Percentiles rank a stretch among this genome's conserved stretches.
phyloP scores from a whole-genome alignment of 30 jellyfish, hydroid and myxozoan species.

The Aurelia sp. region DNA sequence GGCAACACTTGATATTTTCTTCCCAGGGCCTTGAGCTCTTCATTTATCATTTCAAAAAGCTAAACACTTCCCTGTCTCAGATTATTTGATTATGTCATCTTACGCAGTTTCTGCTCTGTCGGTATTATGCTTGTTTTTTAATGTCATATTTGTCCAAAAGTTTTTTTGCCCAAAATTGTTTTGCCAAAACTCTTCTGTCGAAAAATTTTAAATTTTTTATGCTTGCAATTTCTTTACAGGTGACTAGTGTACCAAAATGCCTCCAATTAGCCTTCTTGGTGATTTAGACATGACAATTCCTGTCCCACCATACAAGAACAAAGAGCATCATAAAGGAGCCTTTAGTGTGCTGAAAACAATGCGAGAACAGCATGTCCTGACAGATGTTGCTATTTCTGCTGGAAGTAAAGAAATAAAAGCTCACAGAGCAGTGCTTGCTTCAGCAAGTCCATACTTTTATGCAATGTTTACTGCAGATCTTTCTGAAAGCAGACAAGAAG shows the following conservation, averaged over 20 bases:
- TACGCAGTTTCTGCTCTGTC: too few relatives aligned
- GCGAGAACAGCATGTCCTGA: conserved; percentile 76
- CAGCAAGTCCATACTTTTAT: conserved; percentile 94
- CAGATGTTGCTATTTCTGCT: conserved; percentile 88
- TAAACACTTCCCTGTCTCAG: too few relatives aligned
- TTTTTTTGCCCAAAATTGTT: too few relatives aligned
- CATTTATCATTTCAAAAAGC: too few relatives aligned
- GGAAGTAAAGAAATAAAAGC: conserved; percentile 82
- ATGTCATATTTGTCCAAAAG: too few relatives aligned
- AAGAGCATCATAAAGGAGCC: conserved; percentile 71
- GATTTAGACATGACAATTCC: conserved; percentile 55
- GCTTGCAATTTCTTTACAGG: too few relatives aligned
- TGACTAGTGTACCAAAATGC: neutral
- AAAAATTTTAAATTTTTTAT: too few relatives aligned
- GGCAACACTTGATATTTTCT: too few relatives aligned
- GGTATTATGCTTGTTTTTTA: too few relatives aligned
- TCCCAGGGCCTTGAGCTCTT: too few relatives aligned
- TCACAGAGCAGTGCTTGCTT: conserved; percentile 87
- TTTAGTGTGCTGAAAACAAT: conserved; percentile 70
- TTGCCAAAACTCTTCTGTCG: too few relatives aligned
- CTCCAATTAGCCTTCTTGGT: conserved; percentile 59
- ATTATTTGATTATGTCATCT: too few relatives aligned
- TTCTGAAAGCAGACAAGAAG: conserved; percentile 92
- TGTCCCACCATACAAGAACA: conserved; percentile 77
- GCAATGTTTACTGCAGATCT: conserved; percentile 99